phyloP scores from a whole-genome alignment of 2,888 invertebrate genomes.

The Dilophus febrilis region DNA sequence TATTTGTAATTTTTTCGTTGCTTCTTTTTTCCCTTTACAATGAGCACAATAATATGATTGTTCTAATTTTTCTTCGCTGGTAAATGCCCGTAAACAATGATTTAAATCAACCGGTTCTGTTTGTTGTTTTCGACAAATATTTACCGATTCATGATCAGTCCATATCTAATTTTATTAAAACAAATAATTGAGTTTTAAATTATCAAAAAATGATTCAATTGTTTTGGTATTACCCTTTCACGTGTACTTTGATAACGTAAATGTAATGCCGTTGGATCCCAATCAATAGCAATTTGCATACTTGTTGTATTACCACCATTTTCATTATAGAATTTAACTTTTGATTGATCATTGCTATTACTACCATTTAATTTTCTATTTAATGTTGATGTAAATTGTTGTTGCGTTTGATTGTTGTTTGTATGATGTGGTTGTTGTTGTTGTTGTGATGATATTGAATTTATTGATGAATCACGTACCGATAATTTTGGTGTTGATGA shows the following conservation, averaged over 20 bases:
- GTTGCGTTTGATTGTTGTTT: slow-evolving; percentile 15
- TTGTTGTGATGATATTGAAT: slow-evolving; percentile 14
- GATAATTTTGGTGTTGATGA: slow-evolving; percentile 21
- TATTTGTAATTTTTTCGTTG: slow-evolving; percentile 79
- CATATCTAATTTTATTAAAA: too few species aligned
- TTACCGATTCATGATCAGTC: slow-evolving; percentile 59
- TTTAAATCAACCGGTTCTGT: slow-evolving; percentile 71
- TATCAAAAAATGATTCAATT: too few species aligned
- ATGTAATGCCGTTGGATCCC: slow-evolving; percentile 89
- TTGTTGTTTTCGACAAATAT: slow-evolving; percentile 48
- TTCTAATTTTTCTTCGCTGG: slow-evolving; percentile 69
- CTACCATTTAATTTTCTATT: neutral
- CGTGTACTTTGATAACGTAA: slow-evolving; percentile 67
- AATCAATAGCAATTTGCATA: slow-evolving; percentile 66
- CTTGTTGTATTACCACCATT: slow-evolving; percentile 8
- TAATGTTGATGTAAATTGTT: slow-evolving; percentile 3
- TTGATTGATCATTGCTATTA: neutral
- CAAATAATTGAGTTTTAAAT: too few species aligned
- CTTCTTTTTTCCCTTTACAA: slow-evolving; percentile 68
- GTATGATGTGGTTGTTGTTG: slow-evolving; percentile 11
- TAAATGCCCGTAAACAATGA: slow-evolving; percentile 75
- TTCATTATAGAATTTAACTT: neutral
- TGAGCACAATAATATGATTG: slow-evolving; percentile 72
- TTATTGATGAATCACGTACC: slow-evolving; percentile 18
- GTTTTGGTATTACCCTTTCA: slow-evolving; percentile 54